Conservation (phyloP, 1,140 invertebrate genomes). For the Penaeus vannamei region DNA sequence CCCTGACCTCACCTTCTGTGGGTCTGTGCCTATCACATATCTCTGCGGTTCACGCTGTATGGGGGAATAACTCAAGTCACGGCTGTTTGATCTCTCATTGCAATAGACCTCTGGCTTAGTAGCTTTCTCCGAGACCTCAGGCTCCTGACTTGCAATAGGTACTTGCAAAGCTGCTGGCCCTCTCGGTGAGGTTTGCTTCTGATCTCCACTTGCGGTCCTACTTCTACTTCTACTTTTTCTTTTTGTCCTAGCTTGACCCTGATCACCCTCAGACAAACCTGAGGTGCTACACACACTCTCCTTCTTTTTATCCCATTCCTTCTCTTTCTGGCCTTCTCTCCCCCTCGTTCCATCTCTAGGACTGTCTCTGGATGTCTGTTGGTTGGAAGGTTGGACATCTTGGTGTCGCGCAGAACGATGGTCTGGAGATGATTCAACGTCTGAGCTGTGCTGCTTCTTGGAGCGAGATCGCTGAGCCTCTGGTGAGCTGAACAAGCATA, state of each 20-base stretch:
- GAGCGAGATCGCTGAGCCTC: conserved; percentile 49
- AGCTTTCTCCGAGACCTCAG: background rate
- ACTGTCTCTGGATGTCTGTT: conserved; percentile 25
- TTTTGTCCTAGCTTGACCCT: conserved; percentile 14
- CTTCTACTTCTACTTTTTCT: conserved; percentile 36
- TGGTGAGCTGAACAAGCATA: conserved; percentile 48
- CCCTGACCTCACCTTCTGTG: background rate
- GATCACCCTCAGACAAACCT: conserved; percentile 4
- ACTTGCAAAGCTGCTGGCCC: conserved; percentile 2
- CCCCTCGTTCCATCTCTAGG: conserved; percentile 23
- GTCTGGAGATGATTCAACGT: conserved; percentile 34
- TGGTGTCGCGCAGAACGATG: conserved; percentile 23
- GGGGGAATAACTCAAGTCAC: conserved; percentile 43
- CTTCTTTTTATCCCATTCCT: background rate
- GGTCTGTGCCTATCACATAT: background rate
- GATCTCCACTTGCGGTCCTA: conserved; percentile 36
- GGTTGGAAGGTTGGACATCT: conserved; percentile 25
- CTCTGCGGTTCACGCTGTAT: background rate
- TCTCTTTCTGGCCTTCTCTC: conserved; percentile 33
- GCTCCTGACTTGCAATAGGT: background rate
- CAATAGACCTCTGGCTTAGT: background rate
- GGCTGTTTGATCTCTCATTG: conserved; percentile 3
- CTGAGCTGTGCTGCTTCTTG: conserved; percentile 43
- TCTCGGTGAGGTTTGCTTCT: background rate
- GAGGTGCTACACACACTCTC: background rate